phyloP scores from a whole-genome alignment of 2,797 vertebrate species.

The Scolopax bukidnonensis region DNA sequence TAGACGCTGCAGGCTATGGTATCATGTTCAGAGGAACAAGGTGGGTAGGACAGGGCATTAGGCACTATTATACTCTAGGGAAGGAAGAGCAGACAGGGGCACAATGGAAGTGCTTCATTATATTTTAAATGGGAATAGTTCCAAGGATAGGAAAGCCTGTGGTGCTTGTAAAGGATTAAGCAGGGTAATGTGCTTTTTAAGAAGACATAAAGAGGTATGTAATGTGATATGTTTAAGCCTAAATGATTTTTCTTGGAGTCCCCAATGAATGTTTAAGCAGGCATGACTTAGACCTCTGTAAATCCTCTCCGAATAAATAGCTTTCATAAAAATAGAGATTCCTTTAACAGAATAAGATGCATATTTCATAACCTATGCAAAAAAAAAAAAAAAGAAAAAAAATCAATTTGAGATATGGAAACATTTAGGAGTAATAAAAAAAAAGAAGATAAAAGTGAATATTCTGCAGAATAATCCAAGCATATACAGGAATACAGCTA shows the following conservation, averaged over 20 bases:
- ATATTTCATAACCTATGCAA: slow-evolving; percentile 45
- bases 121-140: slow-evolving; percentile 62
- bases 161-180: slow-evolving; percentile 66
- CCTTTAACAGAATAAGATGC: slow-evolving; percentile 22
- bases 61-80: slow-evolving; percentile 42
- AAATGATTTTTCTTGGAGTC: slow-evolving; percentile 61
- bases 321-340: not conserved
- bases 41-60: slow-evolving; percentile 47
- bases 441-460: slow-evolving; percentile 8
- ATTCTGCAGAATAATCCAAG: not conserved
- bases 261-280: slow-evolving; percentile 67
- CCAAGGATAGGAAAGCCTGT: slow-evolving; percentile 46
- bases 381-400: slow-evolving; percentile 32
- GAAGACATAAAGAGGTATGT: slow-evolving; percentile 65
- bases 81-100: slow-evolving; percentile 51
- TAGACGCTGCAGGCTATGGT: slow-evolving; percentile 1
- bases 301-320: slow-evolving; percentile 59
- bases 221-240: slow-evolving; percentile 55
- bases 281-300: slow-evolving; percentile 57
- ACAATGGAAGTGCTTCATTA: slow-evolving; percentile 42
- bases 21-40: slow-evolving; percentile 38
- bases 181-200: slow-evolving; percentile 69
- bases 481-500: not conserved
- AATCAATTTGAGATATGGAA: slow-evolving; percentile 1
- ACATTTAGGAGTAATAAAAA: not conserved